These are phyloP conservation scores for Pedionomus torquatus DNA, from an alignment of 2,113 vertebrate species.

Conservation along the genomic window DNA sequence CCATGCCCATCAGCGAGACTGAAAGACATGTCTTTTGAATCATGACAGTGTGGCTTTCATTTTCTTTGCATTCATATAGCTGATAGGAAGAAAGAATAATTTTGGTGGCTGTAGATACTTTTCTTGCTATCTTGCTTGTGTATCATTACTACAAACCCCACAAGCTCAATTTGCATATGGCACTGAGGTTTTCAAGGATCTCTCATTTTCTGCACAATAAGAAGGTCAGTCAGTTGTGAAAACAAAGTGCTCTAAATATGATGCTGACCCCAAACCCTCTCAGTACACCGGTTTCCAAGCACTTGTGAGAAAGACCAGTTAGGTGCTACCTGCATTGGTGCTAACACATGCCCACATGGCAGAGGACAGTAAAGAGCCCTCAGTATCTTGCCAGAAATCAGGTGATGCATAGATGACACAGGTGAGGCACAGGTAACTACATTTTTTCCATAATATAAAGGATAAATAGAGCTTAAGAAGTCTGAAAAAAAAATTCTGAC, in stretches of 20 bases:
- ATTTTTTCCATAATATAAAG: background rate
- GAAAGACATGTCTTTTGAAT: background rate
- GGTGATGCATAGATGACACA: background rate
- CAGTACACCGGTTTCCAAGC: background rate
- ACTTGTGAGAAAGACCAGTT: background rate
- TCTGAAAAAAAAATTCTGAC: background rate
- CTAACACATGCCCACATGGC: rapidly evolving
- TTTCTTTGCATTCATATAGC: background rate
- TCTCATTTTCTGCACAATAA: background rate
- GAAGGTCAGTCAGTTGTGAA: background rate
- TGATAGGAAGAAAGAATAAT: background rate
- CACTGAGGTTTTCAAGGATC: background rate
- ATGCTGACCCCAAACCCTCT: background rate
- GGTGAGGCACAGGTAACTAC: background rate
- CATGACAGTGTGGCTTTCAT: background rate
- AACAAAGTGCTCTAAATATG: background rate
- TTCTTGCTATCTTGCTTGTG: background rate
- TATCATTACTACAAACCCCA: background rate
- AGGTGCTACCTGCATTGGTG: background rate
- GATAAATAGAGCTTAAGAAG: background rate
- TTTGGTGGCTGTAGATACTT: background rate
- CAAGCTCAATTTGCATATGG: background rate
- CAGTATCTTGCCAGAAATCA: background rate
- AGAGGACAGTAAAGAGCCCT: background rate
- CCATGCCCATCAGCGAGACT: background rate